Evolutionary conservation across 2,888 invertebrate species (phyloP).

Genomic region (Nomada fucata): DNA sequence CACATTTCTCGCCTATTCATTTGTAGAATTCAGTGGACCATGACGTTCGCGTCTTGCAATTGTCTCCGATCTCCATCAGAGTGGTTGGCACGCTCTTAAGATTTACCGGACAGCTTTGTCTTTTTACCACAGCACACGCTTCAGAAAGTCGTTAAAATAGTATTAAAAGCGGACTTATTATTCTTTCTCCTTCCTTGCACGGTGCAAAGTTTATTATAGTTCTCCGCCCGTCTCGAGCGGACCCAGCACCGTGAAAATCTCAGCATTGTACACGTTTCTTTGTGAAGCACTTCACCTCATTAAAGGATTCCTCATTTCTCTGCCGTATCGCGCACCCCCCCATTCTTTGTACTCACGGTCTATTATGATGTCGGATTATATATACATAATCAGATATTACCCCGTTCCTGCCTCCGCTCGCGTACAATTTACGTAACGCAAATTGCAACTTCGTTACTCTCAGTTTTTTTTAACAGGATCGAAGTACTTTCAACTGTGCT

Average conservation of each 20-base stretch:
- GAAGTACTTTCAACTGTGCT: neutral
- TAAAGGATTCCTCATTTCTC: constrained; percentile 42
- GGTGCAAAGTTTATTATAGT: constrained; percentile 38
- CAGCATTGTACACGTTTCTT: constrained; percentile 34
- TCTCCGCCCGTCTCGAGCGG: constrained; percentile 8
- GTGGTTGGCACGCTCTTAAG: constrained; percentile 11
- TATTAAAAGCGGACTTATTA: constrained; percentile 46
- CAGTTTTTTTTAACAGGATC: constrained; percentile 2
- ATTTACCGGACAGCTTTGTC: constrained; percentile 8
- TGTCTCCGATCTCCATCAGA: constrained; percentile 11
- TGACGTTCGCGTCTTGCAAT: constrained; percentile 5
- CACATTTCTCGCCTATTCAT: neutral
- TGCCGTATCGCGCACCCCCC: constrained; percentile 5
- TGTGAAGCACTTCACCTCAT: constrained; percentile 52
- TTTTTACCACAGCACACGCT: constrained; percentile 15
- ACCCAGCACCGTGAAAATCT: constrained; percentile 29
- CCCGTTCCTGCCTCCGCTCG: neutral
- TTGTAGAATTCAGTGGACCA: neutral
- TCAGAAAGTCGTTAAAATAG: constrained; percentile 49
- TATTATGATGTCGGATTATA: constrained; percentile 35
- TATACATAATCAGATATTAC: constrained; percentile 38
- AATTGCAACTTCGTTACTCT: constrained; percentile 40
- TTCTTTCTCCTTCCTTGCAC: constrained; percentile 9
- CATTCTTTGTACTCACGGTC: constrained; percentile 34
- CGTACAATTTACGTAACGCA: constrained; percentile 6